Percentiles rank a stretch among this genome's conserved stretches.
phyloP scores from a whole-genome alignment of 1,140 invertebrate species.

The Drosophila prosaltans region DNA sequence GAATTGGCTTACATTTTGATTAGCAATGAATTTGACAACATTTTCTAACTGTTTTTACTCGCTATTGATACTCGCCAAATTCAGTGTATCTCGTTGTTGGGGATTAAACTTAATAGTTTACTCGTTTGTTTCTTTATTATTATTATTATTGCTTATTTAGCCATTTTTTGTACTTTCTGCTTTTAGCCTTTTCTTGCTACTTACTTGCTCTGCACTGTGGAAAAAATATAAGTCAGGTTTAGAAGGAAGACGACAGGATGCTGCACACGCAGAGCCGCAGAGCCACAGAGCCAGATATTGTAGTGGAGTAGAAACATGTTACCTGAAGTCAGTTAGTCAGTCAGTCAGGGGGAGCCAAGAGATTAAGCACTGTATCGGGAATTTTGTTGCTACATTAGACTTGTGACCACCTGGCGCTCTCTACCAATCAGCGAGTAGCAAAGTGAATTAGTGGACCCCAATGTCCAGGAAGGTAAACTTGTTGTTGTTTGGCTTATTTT shows the following conservation, averaged over 20 bases:
- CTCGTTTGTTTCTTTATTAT: too few species aligned
- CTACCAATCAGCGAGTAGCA: slow-evolving; percentile 63
- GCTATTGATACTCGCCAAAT: too few species aligned
- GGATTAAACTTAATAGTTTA: too few species aligned
- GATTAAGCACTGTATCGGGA: slow-evolving; percentile 57
- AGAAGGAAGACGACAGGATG: slow-evolving; percentile 32
- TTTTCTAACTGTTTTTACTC: too few species aligned
- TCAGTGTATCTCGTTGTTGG: too few species aligned
- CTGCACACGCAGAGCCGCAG: slow-evolving; percentile 23
- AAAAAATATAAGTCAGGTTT: slow-evolving; percentile 16
- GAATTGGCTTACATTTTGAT: not conserved
- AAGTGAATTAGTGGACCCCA: slow-evolving; percentile 70
- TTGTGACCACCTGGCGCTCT: slow-evolving; percentile 73
- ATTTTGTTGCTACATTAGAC: slow-evolving; percentile 58
- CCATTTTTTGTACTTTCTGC: not conserved
- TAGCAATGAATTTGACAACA: too few species aligned
- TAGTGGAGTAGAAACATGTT: slow-evolving; percentile 38
- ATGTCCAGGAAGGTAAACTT: slow-evolving; percentile 35
- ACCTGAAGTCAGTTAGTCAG: slow-evolving; percentile 19
- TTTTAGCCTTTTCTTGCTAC: not conserved
- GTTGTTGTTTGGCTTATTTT: slow-evolving; percentile 63
- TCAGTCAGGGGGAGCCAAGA: slow-evolving; percentile 41
- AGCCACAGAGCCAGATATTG: not conserved
- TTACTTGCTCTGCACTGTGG: slow-evolving; percentile 5
- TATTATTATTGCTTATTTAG: too few species aligned